A percentile compares a stretch with the other conserved stretches of the same genome.
phyloP scores from a whole-genome alignment of 2,113 vertebrate species.

The pig (Sus scrofa) region T2T-Sscrofa CM000816.6:36017501-36018000 shows the following conservation, averaged over 20 bases:
- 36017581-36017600: not conserved
- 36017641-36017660: not conserved
- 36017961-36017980: not conserved
- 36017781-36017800: not conserved
- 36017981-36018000: not conserved
- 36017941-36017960: not conserved
- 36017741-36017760: not conserved
- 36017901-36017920: not conserved
- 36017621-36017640: not conserved
- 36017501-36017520: not conserved
- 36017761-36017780: not conserved
- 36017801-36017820: not conserved
- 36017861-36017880: not conserved
- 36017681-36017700: not conserved
- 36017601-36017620: not conserved
- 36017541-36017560: not conserved
- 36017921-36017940: not conserved
- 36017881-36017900: not conserved
- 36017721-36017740: not conserved
- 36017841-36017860: not conserved
- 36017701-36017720: accelerated
- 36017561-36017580: not conserved
- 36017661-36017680: not conserved
- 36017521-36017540: not conserved
- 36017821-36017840: not conserved